Base-by-base conservation (phyloP, 2,797 vertebrate genomes). In the Danio jaintianensis region DNA sequence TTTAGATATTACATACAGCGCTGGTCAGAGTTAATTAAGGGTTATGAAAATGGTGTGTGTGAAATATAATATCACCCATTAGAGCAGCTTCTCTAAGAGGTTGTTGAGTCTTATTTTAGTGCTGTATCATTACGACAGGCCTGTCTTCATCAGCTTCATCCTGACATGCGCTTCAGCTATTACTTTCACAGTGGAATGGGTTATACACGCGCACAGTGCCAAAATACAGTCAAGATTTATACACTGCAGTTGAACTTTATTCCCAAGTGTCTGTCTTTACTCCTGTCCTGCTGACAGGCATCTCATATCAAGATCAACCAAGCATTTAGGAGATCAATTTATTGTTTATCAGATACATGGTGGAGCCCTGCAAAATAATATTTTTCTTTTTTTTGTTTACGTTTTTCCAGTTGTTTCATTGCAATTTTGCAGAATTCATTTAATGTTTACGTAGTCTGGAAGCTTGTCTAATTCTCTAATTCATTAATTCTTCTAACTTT, bases 151-250 rank as follows among this genome's bases (percentile, higher is more conserved):
- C 53, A 29, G 10, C 42, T 16, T 64, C 10, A 38, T 53, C 0
- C 68, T 50, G 68, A 58, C 15, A 15, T 36, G 78, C 11, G 4
- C 38, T 63, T 52, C 40, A 74, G 40, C 52, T 74, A 48, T 74
- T 74, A 20, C 18, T 66, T 73, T 80, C 42, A 48, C n/a, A 48
- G n/a, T 29, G 40, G 16, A 62, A 47, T 75, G 22, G 38, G 62
- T 52, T 55, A 62, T n/a, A 20, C 22, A 38, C 12, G 8, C 13
- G 12, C 61, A 5, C 15, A 5, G 48, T 58, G 50, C 40, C 45
- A 70, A 47, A 63, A 64, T 13, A 59, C 53, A 64, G 29, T 47
- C 45, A 70, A 82, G 67, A 71, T 71, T 66, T 13, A 64, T 71
- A 56, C 42, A 22, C 43, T 64, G 40, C 42, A 8, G 15, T 43